Base-by-base conservation (phyloP, 2,113 vertebrate species). In the Chaetura pelagica region DNA sequence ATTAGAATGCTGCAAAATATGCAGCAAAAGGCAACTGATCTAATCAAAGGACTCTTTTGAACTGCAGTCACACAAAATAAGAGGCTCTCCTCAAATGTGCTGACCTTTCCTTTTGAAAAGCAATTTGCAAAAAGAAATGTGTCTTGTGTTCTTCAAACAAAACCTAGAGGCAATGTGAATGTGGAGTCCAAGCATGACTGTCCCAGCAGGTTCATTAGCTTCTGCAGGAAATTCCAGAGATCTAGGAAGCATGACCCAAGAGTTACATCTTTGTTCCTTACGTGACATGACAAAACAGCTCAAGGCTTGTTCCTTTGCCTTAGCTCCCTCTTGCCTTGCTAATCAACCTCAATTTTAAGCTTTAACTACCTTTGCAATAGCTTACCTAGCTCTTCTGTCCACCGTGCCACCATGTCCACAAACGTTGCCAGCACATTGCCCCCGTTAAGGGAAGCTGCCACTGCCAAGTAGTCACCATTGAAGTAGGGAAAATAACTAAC, bases 361-460 rank as follows among this genome's bases (percentile, higher is more conserved):
- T 63, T 72, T 40, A 82, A 49, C 38, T 62, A 19, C 7, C 19
- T 30, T 9, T 57, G 48, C 27, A 58, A 38, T 19, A 15, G 30
- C 86, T 96, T 94, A 99, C 99, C 99, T 48, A 99, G 97, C 48
- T 99, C 99, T 21, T 97, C 97, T 95, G 98, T 98, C 99, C 99
- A 99, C 35, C 79, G 87, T 10, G 95, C 87, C 87, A 99, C 93
- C 99, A 98, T 99, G 72, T 96, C 97, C 94, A 99, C 99, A 73
- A 99, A 99, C 0, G 97, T 85, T 38, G 99, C 98, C 81, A 99
- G 81, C 38, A 98, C 99, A 0, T 99, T 99, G 57, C 99, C 99
- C 34, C 99, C 99, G 0, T 99, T 99, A 27, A 99, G 98, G 0
- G 99, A 99, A 1, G 99, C 99, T 15, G 99, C 99, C 93, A 99